A percentile compares a stretch with the other conserved stretches of the same genome.
Evolutionary conservation across 2,113 vertebrate genomes (phyloP).

Genomic region (Setophaga coronata): DNA sequence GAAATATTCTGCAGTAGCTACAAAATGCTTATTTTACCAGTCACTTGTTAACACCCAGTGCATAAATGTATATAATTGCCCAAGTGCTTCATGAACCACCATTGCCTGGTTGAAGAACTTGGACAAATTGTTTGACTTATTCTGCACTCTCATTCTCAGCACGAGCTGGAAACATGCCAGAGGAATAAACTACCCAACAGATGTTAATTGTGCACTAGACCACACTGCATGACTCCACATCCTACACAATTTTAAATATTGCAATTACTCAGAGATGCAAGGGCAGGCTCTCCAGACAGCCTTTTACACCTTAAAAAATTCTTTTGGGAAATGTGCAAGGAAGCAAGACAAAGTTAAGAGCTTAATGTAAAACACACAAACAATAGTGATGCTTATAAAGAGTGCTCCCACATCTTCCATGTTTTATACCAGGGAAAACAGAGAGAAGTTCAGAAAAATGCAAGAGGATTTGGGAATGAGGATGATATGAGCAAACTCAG

Average conservation of each 20-base stretch:
- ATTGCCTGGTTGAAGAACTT: background rate
- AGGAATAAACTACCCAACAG: slow-evolving; percentile 20
- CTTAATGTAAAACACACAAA: background rate
- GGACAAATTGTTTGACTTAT: slow-evolving; percentile 32
- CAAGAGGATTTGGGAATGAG: background rate
- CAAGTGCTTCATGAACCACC: background rate
- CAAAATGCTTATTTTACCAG: background rate
- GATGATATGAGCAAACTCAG: background rate
- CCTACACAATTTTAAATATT: slow-evolving; percentile 4
- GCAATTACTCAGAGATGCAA: slow-evolving; percentile 20
- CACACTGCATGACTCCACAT: background rate
- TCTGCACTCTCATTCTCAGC: background rate
- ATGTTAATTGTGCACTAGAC: slow-evolving; percentile 30
- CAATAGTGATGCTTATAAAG: background rate
- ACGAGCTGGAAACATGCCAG: background rate
- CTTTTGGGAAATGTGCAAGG: background rate
- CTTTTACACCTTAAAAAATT: background rate
- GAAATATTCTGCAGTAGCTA: background rate
- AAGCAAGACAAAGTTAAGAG: background rate
- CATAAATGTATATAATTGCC: background rate
- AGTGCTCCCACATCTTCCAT: background rate
- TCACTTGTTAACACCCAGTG: background rate
- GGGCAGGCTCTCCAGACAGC: background rate
- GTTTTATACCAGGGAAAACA: background rate
- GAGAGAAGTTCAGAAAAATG: background rate